Evolutionary conservation across 2,888 invertebrate species (phyloP).

Genomic region (Camponotus fellah): DNA sequence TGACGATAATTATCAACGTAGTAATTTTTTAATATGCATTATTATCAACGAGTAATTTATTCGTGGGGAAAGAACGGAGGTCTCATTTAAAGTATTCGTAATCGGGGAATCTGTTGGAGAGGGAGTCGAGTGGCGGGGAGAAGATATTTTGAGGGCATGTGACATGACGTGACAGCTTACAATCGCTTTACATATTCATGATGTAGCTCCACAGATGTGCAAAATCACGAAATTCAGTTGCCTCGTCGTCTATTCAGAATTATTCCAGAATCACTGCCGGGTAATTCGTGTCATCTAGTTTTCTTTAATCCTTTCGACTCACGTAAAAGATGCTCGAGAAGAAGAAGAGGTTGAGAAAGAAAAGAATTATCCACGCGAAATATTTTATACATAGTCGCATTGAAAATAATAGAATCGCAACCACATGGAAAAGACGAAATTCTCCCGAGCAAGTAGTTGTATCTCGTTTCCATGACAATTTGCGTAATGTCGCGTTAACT

Average conservation of each 20-base stretch:
- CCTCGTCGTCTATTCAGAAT: constrained; percentile 69
- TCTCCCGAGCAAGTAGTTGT: background rate
- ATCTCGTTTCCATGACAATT: constrained; percentile 28
- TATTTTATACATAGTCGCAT: constrained; percentile 4
- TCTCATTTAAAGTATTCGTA: constrained; percentile 67
- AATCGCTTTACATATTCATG: constrained; percentile 80
- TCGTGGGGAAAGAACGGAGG: constrained; percentile 18
- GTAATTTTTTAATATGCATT: constrained; percentile 63
- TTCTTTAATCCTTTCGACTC: constrained; percentile 20
- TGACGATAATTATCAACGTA: constrained; percentile 67
- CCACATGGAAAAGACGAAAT: constrained; percentile 11
- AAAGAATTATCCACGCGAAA: background rate
- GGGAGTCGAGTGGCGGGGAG: background rate
- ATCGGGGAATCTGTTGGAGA: constrained; percentile 57
- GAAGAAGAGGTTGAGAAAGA: background rate
- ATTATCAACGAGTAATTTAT: constrained; percentile 73
- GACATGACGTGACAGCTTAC: constrained; percentile 72
- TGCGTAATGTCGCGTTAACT: constrained; percentile 47
- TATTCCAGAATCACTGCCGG: constrained; percentile 53
- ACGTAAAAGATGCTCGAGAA: constrained; percentile 10
- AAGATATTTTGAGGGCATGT: constrained; percentile 44
- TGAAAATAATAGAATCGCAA: constrained; percentile 8
- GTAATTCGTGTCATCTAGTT: constrained; percentile 56
- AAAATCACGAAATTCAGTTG: constrained; percentile 72
- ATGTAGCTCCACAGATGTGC: constrained; percentile 72